Percentiles rank a stretch among this genome's conserved stretches.
Evolutionary conservation across 1,140 invertebrate genomes (phyloP).

Genomic region (Formica selysi): DNA sequence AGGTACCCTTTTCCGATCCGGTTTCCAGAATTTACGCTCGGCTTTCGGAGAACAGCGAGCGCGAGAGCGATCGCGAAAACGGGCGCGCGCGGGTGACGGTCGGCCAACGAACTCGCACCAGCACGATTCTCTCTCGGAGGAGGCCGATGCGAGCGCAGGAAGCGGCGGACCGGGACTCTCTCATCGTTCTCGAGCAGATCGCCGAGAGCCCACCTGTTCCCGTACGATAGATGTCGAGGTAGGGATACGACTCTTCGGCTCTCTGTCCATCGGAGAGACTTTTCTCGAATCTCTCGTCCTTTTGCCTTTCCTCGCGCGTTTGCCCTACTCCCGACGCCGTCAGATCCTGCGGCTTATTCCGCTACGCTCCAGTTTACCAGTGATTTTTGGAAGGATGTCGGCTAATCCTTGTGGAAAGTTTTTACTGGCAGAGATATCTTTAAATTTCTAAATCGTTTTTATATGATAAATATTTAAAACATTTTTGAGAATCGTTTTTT

Average conservation of each 20-base stretch:
- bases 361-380: neutral
- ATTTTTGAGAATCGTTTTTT: neutral
- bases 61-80: slow-evolving; percentile 50
- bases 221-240: slow-evolving; percentile 61
- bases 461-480: neutral
- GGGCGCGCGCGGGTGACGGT: slow-evolving; percentile 63
- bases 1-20: slow-evolving; percentile 28
- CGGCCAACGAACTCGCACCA: slow-evolving; percentile 82
- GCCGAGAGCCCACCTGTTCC: slow-evolving; percentile 78
- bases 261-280: slow-evolving; percentile 63
- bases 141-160: slow-evolving; percentile 78
- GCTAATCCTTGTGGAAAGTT: neutral
- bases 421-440: neutral
- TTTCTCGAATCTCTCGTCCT: slow-evolving; percentile 51
- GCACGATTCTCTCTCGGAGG: slow-evolving; percentile 55
- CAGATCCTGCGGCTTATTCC: neutral
- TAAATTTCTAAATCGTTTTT: neutral
- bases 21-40: neutral
- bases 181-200: slow-evolving; percentile 69
- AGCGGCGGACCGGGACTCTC: slow-evolving; percentile 83
- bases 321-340: slow-evolving; percentile 17
- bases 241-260: slow-evolving; percentile 58
- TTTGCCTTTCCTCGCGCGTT: slow-evolving; percentile 38
- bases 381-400: neutral
- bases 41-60: slow-evolving; percentile 4